Evolutionary conservation across 2,888 invertebrate species (phyloP), one percentile per base, ranked within the genome.

Genomic region (Leptopilina drosophilae): DNA sequence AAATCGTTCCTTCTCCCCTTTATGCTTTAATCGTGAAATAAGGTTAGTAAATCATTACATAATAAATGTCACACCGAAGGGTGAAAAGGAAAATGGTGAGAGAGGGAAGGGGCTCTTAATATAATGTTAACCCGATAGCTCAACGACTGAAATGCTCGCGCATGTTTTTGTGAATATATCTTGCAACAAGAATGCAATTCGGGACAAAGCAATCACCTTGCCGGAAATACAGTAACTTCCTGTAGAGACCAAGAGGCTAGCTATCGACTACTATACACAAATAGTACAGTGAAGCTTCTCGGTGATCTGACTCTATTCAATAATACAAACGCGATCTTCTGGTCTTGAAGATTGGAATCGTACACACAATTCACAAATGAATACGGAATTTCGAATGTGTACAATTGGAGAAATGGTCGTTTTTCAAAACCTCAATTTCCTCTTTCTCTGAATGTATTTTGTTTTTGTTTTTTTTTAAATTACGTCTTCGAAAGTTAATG

Each of bases 161-260:
- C 49, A 15, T 62, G 49, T 77, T 77, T 20, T 73, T 64, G 69
- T 20, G 76, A 82, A 69, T 42, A 75, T 81, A 82, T 82, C 78
- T 33, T 69, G 77, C 80, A 64, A n/a, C 14, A 81, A 81, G 77
- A 82, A 84, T 82, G 78, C 83, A 77, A 85, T 85, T 82, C 80
- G 75, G 83, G 79, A 83, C 82, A 84, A 84, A 84, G 84, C 84
- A 85, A 86, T 85, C 82, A 80, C 46, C 81, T 78, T 77, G 9
- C 82, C 80, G 82, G 84, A 86, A 85, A 85, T 84, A 84, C 83
- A 80, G 76, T 76, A 82, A 82, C 84, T 82, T 85, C 83, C 81
- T 78, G 33, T 73, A 33, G 73, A 73, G 56, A 14, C 73, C 73
- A 73, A 53, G 66, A 76, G 62, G 53, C 42, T 65, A 42, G 4